Evolutionary conservation across 2,888 invertebrate species (phyloP).

Genomic region (Amblyteles armatorius): DNA sequence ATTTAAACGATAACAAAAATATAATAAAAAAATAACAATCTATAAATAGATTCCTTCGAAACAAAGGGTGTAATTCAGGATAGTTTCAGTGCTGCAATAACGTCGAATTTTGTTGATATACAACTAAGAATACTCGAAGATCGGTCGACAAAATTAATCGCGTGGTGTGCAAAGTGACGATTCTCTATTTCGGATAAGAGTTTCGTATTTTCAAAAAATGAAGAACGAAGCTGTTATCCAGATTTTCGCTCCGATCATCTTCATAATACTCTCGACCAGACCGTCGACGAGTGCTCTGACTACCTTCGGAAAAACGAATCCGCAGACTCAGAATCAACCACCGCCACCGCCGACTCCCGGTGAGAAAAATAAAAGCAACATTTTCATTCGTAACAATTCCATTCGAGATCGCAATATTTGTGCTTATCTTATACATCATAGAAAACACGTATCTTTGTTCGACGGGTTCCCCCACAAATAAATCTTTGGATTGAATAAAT

Average conservation of each 20-base stretch:
- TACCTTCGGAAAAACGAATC: slow-evolving; percentile 89
- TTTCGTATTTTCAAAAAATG: slow-evolving; percentile 36
- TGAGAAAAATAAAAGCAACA: slow-evolving; percentile 76
- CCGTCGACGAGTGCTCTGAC: slow-evolving; percentile 88
- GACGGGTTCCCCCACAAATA: too few species aligned
- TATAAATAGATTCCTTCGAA: background rate
- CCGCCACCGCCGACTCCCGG: slow-evolving; percentile 87
- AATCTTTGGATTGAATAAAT: background rate
- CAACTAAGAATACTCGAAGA: background rate
- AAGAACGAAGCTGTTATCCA: slow-evolving; percentile 56
- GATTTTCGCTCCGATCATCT: slow-evolving; percentile 55
- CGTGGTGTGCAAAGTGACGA: slow-evolving; percentile 33
- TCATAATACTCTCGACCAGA: slow-evolving; percentile 77
- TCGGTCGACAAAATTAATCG: background rate
- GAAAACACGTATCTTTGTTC: too few species aligned
- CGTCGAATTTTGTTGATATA: slow-evolving; percentile 4
- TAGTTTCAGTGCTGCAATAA: background rate
- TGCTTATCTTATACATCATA: background rate
- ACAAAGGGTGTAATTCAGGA: background rate
- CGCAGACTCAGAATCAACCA: slow-evolving; percentile 84
- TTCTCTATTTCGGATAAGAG: slow-evolving; percentile 30
- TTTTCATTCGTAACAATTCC: background rate
- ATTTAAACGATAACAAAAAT: slow-evolving; percentile 9
- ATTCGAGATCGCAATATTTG: background rate
- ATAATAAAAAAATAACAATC: background rate